Evolutionary conservation across 2,113 vertebrate genomes (phyloP), one percentile per base, ranked within the genome.

Genomic region (Psammodynastes pulverulentus): DNA sequence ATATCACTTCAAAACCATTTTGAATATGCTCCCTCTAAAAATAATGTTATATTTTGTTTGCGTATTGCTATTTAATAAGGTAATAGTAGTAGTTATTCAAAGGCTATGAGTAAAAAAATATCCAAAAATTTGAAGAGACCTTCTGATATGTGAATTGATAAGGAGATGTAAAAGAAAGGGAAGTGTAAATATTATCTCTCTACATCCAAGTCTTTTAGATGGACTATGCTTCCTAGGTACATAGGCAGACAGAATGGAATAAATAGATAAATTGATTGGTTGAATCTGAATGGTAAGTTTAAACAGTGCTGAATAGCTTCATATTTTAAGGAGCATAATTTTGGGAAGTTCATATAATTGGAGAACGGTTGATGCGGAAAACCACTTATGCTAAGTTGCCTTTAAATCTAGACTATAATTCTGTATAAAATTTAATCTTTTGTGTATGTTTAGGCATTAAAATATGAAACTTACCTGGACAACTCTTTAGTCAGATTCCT

Each of bases 391-490:
- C 34, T 86, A 26, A 87, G 21, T 24, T 89, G 39, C 3, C 56
- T 86, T 89, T 51, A 88, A 88, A 88, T 48, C 0, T 0, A 15
- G 91, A 51, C 24, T 91, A 17, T 89, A 48, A 49, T 13, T 67
- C 12, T 51, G 43, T 24, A 45, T 92, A 90, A 95, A 93, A 92
- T 52, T 21, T 29, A 48, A 48, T 0, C 90, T 89, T 91, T 91
- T 94, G 86, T 90, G 92, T 96, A 89, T 91, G 3, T 93, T 45
- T 96, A 99, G 99, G 99, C 99, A 46, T 87, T 99, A 95, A 99
- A 99, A 96, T 99, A 98, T 72, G 99, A 99, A 96, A 98, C 98
- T 94, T 98, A 99, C 95, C 97, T 99, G 87, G 98, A 99, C 93
- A 99, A 97, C 85, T 97, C 98, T 86, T 98, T 99, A 84, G 98